phyloP scores from a whole-genome alignment of 1,140 invertebrate species.

The Pseudoatta argentina region DNA sequence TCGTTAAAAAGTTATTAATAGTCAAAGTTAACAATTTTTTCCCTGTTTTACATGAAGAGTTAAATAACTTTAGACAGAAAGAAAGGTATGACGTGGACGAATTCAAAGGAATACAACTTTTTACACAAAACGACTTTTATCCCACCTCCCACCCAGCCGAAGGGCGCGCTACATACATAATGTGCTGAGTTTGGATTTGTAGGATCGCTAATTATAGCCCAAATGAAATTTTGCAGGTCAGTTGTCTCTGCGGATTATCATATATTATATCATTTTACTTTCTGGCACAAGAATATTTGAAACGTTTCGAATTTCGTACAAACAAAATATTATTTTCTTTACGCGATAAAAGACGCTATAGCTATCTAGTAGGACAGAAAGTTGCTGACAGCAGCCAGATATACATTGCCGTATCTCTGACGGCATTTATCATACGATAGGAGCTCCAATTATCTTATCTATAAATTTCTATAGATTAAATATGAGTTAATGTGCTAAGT shows the following conservation, averaged over 20 bases:
- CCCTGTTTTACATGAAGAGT: no score
- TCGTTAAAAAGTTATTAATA: no score
- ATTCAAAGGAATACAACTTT: no score
- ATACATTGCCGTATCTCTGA: neutral
- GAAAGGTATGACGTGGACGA: no score
- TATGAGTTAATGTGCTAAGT: neutral
- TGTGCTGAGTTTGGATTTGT: neutral
- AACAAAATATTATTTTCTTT: neutral
- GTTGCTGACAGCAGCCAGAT: conserved; percentile 15
- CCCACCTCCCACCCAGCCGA: no score
- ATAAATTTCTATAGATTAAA: neutral
- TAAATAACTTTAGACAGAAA: no score
- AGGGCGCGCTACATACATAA: no score
- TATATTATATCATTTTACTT: neutral
- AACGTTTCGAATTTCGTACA: neutral
- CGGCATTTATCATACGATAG: conserved; percentile 7
- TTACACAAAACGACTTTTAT: no score
- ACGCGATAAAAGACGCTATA: neutral
- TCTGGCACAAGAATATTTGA: neutral
- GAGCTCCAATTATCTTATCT: conserved; percentile 30
- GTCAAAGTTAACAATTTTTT: no score
- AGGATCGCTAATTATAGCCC: neutral
- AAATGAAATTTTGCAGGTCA: neutral
- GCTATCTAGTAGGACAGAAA: conserved; percentile 24
- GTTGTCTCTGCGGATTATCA: neutral